Conservation (phyloP, 2,888 invertebrate genomes). For the Lamproptera curius region DNA sequence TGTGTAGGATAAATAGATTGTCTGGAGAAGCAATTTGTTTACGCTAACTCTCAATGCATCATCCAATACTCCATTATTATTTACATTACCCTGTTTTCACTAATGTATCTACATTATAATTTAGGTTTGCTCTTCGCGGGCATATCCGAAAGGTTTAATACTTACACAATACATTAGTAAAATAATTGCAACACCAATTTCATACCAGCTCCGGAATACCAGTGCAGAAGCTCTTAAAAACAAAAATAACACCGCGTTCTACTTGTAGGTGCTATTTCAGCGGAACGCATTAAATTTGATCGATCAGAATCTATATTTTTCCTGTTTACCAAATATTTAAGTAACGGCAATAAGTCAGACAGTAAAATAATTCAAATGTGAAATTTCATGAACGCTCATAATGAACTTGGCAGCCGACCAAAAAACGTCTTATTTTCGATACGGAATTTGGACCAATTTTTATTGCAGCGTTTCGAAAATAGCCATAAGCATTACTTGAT, state of each 20-base stretch:
- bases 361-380: conserved; percentile 79
- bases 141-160: background rate
- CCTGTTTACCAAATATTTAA: conserved; percentile 78
- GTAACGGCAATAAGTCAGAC: conserved; percentile 77
- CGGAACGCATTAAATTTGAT: conserved; percentile 71
- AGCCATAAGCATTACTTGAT: conserved; percentile 60
- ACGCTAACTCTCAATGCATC: background rate
- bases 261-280: conserved; percentile 69
- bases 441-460: conserved; percentile 77
- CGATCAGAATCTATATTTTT: conserved; percentile 76
- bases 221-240: conserved; percentile 21
- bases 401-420: conserved; percentile 77
- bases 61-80: background rate
- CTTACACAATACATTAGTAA: conserved; percentile 6
- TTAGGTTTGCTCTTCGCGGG: background rate
- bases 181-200: conserved; percentile 13
- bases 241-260: conserved; percentile 53
- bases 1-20: background rate
- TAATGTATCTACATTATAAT: background rate
- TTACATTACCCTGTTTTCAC: background rate
- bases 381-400: conserved; percentile 79
- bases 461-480: conserved; percentile 74
- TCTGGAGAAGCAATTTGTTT: background rate
- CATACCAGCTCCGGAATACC: conserved; percentile 18
- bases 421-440: conserved; percentile 79